A percentile compares a stretch with the other conserved stretches of the same genome.
Evolutionary conservation across 2,113 vertebrate genomes (phyloP).

Genomic region (Chlorodrepanis virens): DNA sequence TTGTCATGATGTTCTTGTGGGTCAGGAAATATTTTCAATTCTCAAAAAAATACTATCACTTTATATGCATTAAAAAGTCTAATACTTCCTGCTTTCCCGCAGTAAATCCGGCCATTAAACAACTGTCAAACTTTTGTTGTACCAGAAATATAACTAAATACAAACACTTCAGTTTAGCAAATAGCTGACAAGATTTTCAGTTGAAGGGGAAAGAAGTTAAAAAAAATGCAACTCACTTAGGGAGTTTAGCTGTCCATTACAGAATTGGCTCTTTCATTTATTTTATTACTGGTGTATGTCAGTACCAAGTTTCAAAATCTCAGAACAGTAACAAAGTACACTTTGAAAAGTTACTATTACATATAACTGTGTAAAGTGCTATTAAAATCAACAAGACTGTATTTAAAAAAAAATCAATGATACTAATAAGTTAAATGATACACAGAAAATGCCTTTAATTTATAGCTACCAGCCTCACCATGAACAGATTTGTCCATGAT

Average conservation of each 20-base stretch:
- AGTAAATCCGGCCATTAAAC: neutral
- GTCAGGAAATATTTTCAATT: neutral
- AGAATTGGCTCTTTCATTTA: neutral
- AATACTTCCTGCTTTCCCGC: neutral
- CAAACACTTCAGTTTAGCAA: neutral
- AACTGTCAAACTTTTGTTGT: neutral
- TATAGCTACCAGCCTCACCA: neutral
- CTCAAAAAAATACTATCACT: neutral
- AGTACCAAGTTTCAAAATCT: neutral
- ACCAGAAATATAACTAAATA: neutral
- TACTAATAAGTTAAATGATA: neutral
- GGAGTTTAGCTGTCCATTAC: neutral
- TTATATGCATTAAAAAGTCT: neutral
- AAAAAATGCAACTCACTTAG: neutral
- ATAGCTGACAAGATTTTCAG: neutral
- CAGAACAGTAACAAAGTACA: neutral
- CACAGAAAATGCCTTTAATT: neutral
- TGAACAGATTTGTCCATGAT: neutral
- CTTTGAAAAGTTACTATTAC: neutral
- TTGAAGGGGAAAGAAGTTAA: neutral
- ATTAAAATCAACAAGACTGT: neutral
- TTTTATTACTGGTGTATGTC: neutral
- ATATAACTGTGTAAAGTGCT: neutral
- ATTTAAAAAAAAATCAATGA: neutral
- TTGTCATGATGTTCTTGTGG: neutral